phyloP scores from a whole-genome alignment of 2,888 invertebrate genomes.

The Heliconius charithonia region DNA sequence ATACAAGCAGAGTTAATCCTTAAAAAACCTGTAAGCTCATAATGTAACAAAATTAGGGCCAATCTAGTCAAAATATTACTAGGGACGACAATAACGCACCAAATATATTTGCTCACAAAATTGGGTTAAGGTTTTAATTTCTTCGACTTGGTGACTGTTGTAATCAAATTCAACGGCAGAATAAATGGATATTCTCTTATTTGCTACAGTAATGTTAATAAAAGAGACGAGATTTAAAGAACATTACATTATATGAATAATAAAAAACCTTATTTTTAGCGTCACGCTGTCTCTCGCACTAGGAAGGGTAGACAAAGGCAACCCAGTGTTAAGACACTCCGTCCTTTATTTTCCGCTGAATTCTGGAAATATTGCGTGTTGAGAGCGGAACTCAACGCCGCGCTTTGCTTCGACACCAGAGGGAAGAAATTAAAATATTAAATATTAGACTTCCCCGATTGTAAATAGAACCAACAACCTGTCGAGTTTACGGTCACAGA shows the following conservation, averaged over 20 bases:
- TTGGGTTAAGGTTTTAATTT: conserved; percentile 69
- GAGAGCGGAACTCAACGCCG: too few species aligned
- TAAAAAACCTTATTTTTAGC: too few species aligned
- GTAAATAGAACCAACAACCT: too few species aligned
- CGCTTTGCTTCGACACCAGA: too few species aligned
- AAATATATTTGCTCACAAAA: conserved; percentile 68
- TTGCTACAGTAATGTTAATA: not conserved
- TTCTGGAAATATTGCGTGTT: too few species aligned
- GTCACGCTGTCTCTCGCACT: too few species aligned
- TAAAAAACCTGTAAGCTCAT: conserved; percentile 50
- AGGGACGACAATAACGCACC: conserved; percentile 56
- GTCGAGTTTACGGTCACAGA: too few species aligned
- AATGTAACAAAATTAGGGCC: conserved; percentile 64
- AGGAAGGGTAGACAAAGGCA: too few species aligned
- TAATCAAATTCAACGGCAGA: conserved; percentile 52
- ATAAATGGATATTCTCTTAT: conserved; percentile 1
- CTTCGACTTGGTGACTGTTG: conserved; percentile 55
- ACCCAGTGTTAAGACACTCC: too few species aligned
- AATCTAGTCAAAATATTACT: conserved; percentile 64
- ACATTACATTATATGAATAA: not conserved
- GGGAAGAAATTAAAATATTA: too few species aligned
- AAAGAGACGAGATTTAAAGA: not conserved
- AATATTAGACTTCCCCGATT: too few species aligned
- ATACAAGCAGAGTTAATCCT: conserved; percentile 48
- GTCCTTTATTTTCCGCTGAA: too few species aligned